Conservation (phyloP, 2,888 invertebrate species). For the Sesia apiformis region DNA sequence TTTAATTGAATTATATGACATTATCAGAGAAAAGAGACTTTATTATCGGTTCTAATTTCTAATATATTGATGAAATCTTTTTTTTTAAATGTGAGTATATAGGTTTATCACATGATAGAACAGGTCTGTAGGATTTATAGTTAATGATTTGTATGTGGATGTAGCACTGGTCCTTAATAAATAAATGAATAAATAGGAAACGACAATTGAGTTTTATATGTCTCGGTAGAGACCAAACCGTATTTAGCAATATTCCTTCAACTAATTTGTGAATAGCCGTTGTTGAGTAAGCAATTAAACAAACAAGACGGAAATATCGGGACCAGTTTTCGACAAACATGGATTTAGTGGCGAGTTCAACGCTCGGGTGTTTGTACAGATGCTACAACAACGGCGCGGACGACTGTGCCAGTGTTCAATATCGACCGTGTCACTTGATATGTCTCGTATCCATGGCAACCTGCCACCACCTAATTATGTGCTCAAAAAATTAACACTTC, state of each 20-base stretch:
- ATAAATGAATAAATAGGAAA: too few species aligned
- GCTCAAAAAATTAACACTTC: background rate
- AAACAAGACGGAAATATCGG: conserved; percentile 16
- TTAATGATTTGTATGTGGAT: too few species aligned
- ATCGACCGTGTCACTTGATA: background rate
- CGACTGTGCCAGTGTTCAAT: background rate
- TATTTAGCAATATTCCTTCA: too few species aligned
- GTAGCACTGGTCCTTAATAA: too few species aligned
- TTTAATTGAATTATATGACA: too few species aligned
- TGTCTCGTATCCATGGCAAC: background rate
- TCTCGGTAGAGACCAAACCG: background rate
- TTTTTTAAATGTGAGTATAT: too few species aligned
- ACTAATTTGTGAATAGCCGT: too few species aligned
- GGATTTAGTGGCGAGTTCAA: conserved; percentile 49
- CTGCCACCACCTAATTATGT: background rate
- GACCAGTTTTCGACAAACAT: conserved; percentile 45
- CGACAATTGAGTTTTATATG: background rate
- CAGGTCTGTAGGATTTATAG: too few species aligned
- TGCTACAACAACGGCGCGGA: conserved; percentile 20
- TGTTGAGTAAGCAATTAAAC: conserved; percentile 21
- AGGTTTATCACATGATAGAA: too few species aligned
- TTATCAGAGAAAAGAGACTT: too few species aligned
- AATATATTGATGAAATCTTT: too few species aligned
- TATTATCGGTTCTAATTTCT: too few species aligned
- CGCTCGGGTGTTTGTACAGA: conserved; percentile 49